Evolutionary conservation across 2,888 invertebrate species (phyloP).

Genomic region (Rhaphigaster nebulosa): DNA sequence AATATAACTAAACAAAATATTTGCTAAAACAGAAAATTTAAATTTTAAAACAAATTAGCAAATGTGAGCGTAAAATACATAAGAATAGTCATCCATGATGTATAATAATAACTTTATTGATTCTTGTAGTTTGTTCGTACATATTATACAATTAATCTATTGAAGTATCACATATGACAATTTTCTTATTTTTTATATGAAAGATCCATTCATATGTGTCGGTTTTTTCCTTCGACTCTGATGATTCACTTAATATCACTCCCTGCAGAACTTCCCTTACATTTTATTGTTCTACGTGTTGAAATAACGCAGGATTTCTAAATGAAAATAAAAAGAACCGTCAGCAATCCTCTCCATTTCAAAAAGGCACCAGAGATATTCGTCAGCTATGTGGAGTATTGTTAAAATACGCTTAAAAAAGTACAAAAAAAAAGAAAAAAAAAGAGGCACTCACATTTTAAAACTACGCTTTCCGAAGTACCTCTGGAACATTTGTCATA

Average conservation of each 20-base stretch:
- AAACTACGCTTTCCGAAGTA: constrained; percentile 46
- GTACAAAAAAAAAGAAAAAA: background rate
- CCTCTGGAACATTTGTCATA: constrained; percentile 44
- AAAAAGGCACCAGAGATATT: constrained; percentile 50
- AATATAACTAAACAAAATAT: too few relatives aligned
- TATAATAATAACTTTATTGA: too few relatives aligned
- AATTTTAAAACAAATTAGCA: too few relatives aligned
- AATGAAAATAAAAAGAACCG: constrained; percentile 38
- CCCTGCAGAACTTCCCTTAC: background rate
- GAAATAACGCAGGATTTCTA: background rate
- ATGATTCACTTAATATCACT: background rate
- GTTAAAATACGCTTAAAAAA: constrained; percentile 40
- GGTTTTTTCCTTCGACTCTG: background rate
- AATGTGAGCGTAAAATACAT: too few relatives aligned
- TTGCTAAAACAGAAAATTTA: too few relatives aligned
- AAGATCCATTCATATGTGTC: background rate
- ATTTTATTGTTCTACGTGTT: background rate
- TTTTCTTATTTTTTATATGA: too few relatives aligned
- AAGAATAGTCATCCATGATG: too few relatives aligned
- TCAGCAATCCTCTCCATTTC: constrained; percentile 52
- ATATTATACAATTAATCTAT: too few relatives aligned
- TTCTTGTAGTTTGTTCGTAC: too few relatives aligned
- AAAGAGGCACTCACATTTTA: constrained; percentile 45
- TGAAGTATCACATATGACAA: too few relatives aligned
- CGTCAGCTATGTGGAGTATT: constrained; percentile 57